phyloP scores from a whole-genome alignment of 2,888 invertebrate genomes.

The Agrotis exclamationis region DNA sequence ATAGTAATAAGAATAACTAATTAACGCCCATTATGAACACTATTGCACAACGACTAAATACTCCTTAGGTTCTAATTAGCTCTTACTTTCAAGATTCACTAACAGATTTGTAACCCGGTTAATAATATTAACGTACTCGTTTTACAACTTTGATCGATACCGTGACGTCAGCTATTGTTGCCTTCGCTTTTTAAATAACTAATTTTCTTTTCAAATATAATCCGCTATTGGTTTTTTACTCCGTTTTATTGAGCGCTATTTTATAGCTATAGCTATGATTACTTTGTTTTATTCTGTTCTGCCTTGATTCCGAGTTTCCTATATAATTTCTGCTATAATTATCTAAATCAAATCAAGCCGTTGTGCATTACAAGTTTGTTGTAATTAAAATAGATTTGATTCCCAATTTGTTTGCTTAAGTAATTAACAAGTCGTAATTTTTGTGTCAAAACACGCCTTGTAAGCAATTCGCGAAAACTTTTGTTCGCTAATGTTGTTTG shows the following conservation, averaged over 20 bases:
- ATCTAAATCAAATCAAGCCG: constrained; percentile 33
- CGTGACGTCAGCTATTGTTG: constrained; percentile 45
- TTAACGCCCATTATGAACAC: constrained; percentile 15
- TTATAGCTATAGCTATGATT: constrained; percentile 10
- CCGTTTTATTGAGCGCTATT: not conserved
- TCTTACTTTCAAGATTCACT: constrained; percentile 58
- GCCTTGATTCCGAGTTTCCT: constrained; percentile 12
- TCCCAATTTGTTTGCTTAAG: constrained; percentile 36
- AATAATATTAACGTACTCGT: constrained; percentile 47
- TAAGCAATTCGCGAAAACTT: constrained; percentile 39
- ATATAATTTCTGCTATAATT: constrained; percentile 38
- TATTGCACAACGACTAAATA: constrained; percentile 31
- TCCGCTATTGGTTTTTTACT: constrained; percentile 20
- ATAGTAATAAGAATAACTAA: constrained; percentile 14
- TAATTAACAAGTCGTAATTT: constrained; percentile 51
- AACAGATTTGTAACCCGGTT: constrained; percentile 43
- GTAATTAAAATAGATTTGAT: constrained; percentile 17
- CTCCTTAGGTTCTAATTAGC: constrained; percentile 55
- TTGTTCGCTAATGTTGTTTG: constrained; percentile 48
- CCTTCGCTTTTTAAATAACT: constrained; percentile 27
- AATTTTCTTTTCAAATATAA: constrained; percentile 23
- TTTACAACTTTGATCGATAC: constrained; percentile 29
- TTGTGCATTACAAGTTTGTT: constrained; percentile 21
- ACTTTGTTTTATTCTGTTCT: constrained; percentile 9
- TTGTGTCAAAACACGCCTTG: constrained; percentile 48